phyloP scores from a whole-genome alignment of 2,797 vertebrate species.

The Urosaurus nigricauda region DNA sequence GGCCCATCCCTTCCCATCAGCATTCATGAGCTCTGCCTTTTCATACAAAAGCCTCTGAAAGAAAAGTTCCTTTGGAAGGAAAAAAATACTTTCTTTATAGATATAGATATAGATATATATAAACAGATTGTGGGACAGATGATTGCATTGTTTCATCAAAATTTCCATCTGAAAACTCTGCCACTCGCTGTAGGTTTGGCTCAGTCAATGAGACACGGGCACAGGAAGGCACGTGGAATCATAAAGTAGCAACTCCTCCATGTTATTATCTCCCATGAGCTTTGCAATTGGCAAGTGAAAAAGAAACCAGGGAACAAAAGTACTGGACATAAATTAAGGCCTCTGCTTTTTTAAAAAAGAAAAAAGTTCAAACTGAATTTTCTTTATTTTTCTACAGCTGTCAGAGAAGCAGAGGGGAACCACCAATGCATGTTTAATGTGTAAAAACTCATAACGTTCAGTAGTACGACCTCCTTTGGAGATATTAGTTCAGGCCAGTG shows the following conservation, averaged over 20 bases:
- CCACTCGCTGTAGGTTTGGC: slow-evolving; percentile 74
- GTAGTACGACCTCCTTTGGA: slow-evolving; percentile 80
- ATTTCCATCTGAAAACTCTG: slow-evolving; percentile 87
- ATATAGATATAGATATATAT: slow-evolving; percentile 55
- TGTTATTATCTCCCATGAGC: slow-evolving; percentile 79
- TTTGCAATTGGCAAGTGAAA: slow-evolving; percentile 73
- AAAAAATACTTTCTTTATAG: slow-evolving; percentile 68
- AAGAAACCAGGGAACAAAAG: slow-evolving; percentile 81
- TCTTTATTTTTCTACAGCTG: slow-evolving; percentile 85
- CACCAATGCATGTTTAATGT: slow-evolving; percentile 86
- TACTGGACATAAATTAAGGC: slow-evolving; percentile 80
- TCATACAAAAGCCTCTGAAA: slow-evolving; percentile 75
- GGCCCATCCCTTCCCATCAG: slow-evolving; percentile 74
- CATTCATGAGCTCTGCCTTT: slow-evolving; percentile 82
- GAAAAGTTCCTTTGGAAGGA: slow-evolving; percentile 76
- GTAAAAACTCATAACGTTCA: slow-evolving; percentile 82
- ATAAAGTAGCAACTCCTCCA: slow-evolving; percentile 78
- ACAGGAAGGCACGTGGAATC: slow-evolving; percentile 77
- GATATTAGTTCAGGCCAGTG: slow-evolving; percentile 84
- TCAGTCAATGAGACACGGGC: slow-evolving; percentile 75
- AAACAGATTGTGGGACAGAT: slow-evolving; percentile 86
- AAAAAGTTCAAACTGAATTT: slow-evolving; percentile 80
- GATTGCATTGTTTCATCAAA: slow-evolving; percentile 80
- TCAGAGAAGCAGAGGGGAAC: slow-evolving; percentile 77
- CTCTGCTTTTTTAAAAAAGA: slow-evolving; percentile 69